Conservation (phyloP, 2,888 invertebrate genomes). For the Drosophila testacea region DNA sequence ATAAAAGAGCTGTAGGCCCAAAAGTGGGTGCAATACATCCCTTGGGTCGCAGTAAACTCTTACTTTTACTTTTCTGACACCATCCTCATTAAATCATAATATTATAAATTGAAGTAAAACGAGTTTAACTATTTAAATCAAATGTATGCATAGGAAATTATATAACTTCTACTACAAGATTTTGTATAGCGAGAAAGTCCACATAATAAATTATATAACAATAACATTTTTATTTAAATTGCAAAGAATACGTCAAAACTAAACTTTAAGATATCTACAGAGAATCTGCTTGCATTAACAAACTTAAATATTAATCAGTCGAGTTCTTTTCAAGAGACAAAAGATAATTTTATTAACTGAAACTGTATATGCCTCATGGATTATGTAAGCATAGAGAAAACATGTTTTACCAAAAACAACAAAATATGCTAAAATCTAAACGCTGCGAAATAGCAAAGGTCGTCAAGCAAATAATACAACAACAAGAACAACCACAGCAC, state of each 20-base stretch:
- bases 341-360: constrained; percentile 7
- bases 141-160: too few species aligned
- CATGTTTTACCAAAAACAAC: constrained; percentile 49
- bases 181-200: neutral
- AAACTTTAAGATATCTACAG: neutral
- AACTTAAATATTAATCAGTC: constrained; percentile 1
- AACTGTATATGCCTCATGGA: constrained; percentile 39
- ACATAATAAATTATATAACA: constrained; percentile 3
- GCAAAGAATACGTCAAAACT: neutral
- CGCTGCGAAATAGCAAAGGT: constrained; percentile 73
- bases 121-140: too few species aligned
- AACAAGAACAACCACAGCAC: constrained; percentile 44
- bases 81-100: neutral
- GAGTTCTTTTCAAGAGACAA: constrained; percentile 18
- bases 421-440: constrained; percentile 73
- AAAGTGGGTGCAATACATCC: too few species aligned
- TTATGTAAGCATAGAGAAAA: constrained; percentile 70
- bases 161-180: too few species aligned
- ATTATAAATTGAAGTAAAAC: neutral
- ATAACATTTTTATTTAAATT: neutral
- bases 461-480: constrained; percentile 50
- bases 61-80: neutral
- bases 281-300: constrained; percentile 2
- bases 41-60: too few species aligned
- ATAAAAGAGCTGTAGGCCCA: too few species aligned